Base-by-base conservation (phyloP, 2,797 vertebrate genomes). In the Tauraco hartlaubi region DNA sequence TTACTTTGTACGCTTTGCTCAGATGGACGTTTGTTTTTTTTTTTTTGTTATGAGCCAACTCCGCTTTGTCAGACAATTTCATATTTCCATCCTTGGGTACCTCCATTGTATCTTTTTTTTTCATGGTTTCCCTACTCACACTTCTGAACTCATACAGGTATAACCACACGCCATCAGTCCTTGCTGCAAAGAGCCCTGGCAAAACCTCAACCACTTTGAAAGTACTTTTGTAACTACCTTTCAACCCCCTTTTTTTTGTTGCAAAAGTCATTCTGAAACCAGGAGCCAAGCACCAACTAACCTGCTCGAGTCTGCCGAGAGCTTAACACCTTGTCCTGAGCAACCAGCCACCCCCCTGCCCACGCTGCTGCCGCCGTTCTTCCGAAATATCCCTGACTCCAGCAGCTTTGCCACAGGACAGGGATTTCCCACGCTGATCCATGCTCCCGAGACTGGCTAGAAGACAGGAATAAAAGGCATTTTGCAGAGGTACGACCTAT, bases 91-190 rank as follows among this genome's bases (percentile, higher is more conserved):
- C 23, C 78, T 7, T 6, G 6, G 43, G 49, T 48, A 72, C 48
- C 61, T 33, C 35, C 29, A 15, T 4, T 5, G 0, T 1, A 6
- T 4, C 4, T 15, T 12, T 44, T 46, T 43, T 41, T 37, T 22
- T 5, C 39, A 61, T 0, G 5, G 4, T 39, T 69, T 77, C 61
- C 35, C 43, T 10, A 6, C 7, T 46, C 41, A 1, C 25, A 0
- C n/a, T 19, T 29, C 72, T 5, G 21, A 49, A 11, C 13, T 0
- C 14, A 3, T 1, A 9, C 54, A 52, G 69, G 51, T 61, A 21
- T 25, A 4, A 29, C 64, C 39, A 8, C 0, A 4, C 9, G 3
- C 8, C 14, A 0, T 12, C 71, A 28, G 5, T 1, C 71, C 52
- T 35, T 9, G 31, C 88, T 16, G 26, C 46, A 49, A 18, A 63